A percentile compares a stretch with the other conserved stretches of the same genome.
phyloP scores from a whole-genome alignment of 2,888 invertebrate species.

The Agonopterix alstromeriana region DNA sequence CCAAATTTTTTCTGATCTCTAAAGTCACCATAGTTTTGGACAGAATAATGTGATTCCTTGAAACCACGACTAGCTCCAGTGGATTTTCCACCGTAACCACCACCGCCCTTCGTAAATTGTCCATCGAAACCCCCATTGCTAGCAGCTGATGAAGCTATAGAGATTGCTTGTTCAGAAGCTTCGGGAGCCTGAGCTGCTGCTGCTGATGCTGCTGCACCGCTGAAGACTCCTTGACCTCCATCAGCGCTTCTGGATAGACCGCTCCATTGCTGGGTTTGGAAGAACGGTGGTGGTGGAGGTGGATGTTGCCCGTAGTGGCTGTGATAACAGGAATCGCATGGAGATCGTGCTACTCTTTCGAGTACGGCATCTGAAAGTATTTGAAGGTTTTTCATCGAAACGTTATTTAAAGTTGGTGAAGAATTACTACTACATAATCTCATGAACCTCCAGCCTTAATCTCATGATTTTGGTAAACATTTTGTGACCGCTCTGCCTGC shows the following conservation, averaged over 20 bases:
- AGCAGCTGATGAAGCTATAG: conserved; percentile 23
- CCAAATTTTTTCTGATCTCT: conserved; percentile 3
- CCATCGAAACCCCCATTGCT: not conserved
- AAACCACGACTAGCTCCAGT: conserved; percentile 10
- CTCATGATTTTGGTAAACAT: too few relatives aligned
- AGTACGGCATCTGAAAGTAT: conserved; percentile 23
- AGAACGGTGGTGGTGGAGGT: conserved; percentile 14
- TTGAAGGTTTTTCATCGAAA: not conserved
- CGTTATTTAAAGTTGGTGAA: too few relatives aligned
- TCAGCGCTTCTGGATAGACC: conserved; percentile 32
- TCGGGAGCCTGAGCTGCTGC: conserved; percentile 21
- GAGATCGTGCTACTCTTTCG: conserved; percentile 28
- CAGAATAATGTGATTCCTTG: conserved; percentile 28
- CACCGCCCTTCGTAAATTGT: not conserved
- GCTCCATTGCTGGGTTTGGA: conserved; percentile 47
- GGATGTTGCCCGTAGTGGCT: conserved; percentile 12
- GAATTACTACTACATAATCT: too few relatives aligned
- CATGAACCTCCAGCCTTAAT: too few relatives aligned
- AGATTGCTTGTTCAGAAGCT: conserved; percentile 34
- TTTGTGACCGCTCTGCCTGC: too few relatives aligned
- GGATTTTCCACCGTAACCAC: not conserved
- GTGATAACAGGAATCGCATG: conserved; percentile 20
- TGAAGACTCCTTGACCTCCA: conserved; percentile 42
- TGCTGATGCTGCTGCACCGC: conserved; percentile 38
- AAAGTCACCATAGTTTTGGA: conserved; percentile 17